Conservation (phyloP, 2,113 vertebrate species). For the Ondatra zibethicus region DNA sequence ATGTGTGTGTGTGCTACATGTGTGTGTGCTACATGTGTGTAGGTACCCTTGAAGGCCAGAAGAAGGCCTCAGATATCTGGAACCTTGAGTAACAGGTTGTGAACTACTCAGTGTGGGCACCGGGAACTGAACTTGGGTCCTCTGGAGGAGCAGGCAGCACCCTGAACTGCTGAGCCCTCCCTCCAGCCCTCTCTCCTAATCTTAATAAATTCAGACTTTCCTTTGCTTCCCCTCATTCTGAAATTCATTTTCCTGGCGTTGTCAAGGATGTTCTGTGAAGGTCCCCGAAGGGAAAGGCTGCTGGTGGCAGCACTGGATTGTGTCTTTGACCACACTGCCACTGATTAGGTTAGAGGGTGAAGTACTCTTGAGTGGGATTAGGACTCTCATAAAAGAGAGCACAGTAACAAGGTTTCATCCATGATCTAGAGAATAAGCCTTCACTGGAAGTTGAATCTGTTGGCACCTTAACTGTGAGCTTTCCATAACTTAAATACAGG, state of each 20-base stretch:
- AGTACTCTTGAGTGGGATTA: background rate
- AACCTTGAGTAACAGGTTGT: background rate
- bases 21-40: background rate
- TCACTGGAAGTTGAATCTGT: background rate
- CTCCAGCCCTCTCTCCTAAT: background rate
- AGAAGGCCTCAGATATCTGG: background rate
- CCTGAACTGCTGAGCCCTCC: background rate
- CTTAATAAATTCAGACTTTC: background rate
- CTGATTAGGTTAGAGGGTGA: background rate
- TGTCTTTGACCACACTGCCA: background rate
- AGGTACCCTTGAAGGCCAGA: background rate
- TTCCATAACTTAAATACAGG: background rate
- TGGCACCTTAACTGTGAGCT: background rate
- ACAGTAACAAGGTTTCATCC: background rate
- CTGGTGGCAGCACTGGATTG: background rate
- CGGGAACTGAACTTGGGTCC: background rate
- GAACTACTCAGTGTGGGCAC: background rate
- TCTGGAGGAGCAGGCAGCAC: background rate
- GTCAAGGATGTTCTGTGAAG: background rate
- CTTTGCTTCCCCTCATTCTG: background rate
- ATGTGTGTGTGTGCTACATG: background rate
- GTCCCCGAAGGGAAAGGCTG: background rate
- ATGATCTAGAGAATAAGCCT: background rate
- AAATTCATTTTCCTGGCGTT: background rate
- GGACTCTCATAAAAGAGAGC: background rate